phyloP scores from a whole-genome alignment of 2,888 invertebrate species.

The Apeira syringaria region DNA sequence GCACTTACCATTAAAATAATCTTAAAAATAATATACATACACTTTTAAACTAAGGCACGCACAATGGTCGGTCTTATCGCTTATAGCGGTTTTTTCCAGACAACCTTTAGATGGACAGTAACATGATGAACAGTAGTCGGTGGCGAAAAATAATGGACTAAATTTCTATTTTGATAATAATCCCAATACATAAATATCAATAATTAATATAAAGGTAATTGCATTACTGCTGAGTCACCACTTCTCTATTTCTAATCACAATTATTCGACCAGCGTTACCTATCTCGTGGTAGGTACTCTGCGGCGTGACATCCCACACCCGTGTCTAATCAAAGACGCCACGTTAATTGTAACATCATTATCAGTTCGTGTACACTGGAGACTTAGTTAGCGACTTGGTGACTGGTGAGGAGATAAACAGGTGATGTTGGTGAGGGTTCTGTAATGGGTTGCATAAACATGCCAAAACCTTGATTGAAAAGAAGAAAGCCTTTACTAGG shows the following conservation, averaged over 20 bases:
- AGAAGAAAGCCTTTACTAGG: background rate
- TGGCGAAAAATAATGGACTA: too few relatives aligned
- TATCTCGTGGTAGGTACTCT: background rate
- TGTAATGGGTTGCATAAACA: constrained; percentile 9
- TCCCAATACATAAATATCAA: too few relatives aligned
- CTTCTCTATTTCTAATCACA: background rate
- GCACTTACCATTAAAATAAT: too few relatives aligned
- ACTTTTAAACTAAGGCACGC: too few relatives aligned
- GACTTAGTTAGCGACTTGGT: constrained; percentile 27
- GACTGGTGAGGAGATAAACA: constrained; percentile 54
- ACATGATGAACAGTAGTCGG: too few relatives aligned
- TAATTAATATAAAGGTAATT: background rate
- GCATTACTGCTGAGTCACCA: background rate
- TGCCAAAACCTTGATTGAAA: background rate
- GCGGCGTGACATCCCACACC: constrained; percentile 6
- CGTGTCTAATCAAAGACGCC: constrained; percentile 16
- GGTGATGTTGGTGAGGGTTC: constrained; percentile 41
- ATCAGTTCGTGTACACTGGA: constrained; percentile 35
- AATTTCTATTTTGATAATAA: too few relatives aligned
- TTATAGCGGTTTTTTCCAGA: too few relatives aligned
- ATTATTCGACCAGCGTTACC: background rate
- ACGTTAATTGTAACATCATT: constrained; percentile 18
- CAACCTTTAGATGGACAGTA: too few relatives aligned
- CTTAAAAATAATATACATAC: too few relatives aligned
- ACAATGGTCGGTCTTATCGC: too few relatives aligned